These are phyloP conservation scores for Parazoanthus darwini DNA, from an alignment of 92 coral and sea anemone genomes.

Conservation along the genomic window DNA sequence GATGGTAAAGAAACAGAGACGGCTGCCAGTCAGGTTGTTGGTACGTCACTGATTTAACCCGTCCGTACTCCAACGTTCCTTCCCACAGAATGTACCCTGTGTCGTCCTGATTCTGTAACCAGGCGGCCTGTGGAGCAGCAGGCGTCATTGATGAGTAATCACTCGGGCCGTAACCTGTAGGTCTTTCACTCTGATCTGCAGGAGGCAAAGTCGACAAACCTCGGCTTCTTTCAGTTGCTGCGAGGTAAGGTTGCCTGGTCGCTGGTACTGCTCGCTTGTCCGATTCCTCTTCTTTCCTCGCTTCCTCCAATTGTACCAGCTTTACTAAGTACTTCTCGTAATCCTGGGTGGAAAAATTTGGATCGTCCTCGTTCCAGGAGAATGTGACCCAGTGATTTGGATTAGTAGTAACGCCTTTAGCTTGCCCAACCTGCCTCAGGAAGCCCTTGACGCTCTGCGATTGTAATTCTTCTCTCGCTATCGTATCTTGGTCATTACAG, in stretches of 20 bases:
- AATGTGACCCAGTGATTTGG: neutral
- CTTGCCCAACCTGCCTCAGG: neutral
- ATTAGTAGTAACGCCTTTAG: neutral
- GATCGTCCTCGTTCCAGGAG: neutral
- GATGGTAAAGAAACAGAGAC: neutral
- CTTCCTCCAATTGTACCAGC: neutral
- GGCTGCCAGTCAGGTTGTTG: neutral
- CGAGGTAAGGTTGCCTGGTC: neutral
- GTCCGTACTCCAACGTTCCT: neutral
- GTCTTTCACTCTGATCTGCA: neutral
- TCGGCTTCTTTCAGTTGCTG: neutral
- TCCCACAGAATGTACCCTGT: neutral
- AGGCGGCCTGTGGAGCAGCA: neutral
- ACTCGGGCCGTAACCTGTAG: neutral
- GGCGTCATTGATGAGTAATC: neutral
- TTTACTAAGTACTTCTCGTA: neutral
- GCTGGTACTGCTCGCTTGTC: neutral
- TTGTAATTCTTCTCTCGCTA: neutral
- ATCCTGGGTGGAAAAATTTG: neutral
- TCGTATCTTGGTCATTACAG: neutral
- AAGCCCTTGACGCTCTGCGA: neutral
- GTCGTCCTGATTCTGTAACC: neutral
- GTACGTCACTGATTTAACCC: neutral
- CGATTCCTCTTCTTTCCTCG: neutral
- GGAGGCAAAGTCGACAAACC: neutral